A percentile compares a stretch with the other conserved stretches of the same genome.
These are phyloP conservation scores for Limenitis camilla DNA, from an alignment of 2,888 invertebrate genomes.

Conservation along the genomic window DNA sequence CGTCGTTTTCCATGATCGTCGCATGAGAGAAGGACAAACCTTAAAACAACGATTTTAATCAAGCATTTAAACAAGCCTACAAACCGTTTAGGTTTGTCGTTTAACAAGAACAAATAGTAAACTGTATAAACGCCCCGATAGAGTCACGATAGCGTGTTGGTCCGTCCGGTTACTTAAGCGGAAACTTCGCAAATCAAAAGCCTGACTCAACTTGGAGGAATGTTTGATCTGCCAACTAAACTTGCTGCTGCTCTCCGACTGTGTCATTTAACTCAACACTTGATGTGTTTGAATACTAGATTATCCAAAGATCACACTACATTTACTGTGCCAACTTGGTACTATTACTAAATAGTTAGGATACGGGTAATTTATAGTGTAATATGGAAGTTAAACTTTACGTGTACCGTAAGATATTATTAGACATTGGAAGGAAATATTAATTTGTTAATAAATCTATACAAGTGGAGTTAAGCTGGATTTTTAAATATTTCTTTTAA, in stretches of 20 bases:
- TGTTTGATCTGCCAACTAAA: constrained; percentile 45
- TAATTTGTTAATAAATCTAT: too few relatives aligned
- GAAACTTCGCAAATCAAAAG: constrained; percentile 55
- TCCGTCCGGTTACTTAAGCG: constrained; percentile 38
- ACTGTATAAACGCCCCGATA: constrained; percentile 27
- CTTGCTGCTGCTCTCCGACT: constrained; percentile 35
- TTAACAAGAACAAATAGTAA: constrained; percentile 15
- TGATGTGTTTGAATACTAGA: constrained; percentile 27
- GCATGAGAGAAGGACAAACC: too few relatives aligned
- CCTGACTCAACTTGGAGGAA: constrained; percentile 42
- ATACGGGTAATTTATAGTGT: not conserved
- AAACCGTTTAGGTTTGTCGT: constrained; percentile 7
- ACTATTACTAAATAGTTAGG: constrained; percentile 12
- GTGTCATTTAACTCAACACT: constrained; percentile 34
- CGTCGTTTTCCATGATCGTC: too few relatives aligned
- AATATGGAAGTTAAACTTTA: not conserved
- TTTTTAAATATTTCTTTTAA: too few relatives aligned
- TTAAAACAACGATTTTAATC: constrained; percentile 4
- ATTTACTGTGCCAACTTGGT: constrained; percentile 13
- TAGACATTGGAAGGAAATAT: too few relatives aligned
- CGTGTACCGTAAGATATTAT: too few relatives aligned
- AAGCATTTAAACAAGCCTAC: constrained; percentile 8
- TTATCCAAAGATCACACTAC: constrained; percentile 25
- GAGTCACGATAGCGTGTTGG: constrained; percentile 30
- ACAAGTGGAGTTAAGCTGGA: too few relatives aligned